Evolutionary conservation across 35 echinoderm and acorn worm species (phyloP).

Genomic region (Chiridota heheva): DNA sequence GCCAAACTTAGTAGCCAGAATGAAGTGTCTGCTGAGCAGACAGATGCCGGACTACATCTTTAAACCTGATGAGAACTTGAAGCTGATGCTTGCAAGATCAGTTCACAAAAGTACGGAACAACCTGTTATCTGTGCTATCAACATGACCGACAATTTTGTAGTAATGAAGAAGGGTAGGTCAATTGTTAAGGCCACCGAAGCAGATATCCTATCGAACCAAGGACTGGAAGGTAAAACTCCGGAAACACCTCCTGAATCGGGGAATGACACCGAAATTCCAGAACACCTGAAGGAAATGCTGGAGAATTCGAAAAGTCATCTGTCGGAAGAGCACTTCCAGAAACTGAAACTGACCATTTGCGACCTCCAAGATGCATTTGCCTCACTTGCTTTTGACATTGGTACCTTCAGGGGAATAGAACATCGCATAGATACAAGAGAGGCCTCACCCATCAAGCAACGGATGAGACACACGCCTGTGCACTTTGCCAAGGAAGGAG

Average conservation of each 20-base stretch:
- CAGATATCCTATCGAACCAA: background rate
- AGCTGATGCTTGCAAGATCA: constrained; percentile 1
- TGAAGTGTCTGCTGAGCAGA: background rate
- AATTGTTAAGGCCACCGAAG: background rate
- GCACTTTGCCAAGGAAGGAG: constrained; percentile 40
- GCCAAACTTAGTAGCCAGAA: constrained; percentile 9
- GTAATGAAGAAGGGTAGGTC: background rate
- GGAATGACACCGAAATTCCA: background rate
- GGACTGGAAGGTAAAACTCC: background rate
- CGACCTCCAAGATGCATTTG: constrained; percentile 57
- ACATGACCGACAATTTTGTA: background rate
- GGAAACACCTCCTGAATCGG: background rate
- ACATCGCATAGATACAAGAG: constrained; percentile 33
- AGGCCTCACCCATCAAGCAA: constrained; percentile 42
- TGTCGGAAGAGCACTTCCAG: background rate
- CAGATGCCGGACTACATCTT: constrained; percentile 1
- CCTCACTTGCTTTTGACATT: constrained; percentile 38
- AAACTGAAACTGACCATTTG: background rate
- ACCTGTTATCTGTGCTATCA: background rate
- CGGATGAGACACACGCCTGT: constrained; percentile 51
- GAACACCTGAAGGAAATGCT: constrained; percentile 3
- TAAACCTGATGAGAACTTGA: background rate
- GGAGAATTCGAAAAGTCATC: background rate
- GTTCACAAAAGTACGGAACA: background rate
- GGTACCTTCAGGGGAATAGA: constrained; percentile 31